A percentile compares a stretch with the other conserved stretches of the same genome.
Evolutionary conservation across 2,797 vertebrate genomes (phyloP).

Genomic region (Chromobotia macracanthus): DNA sequence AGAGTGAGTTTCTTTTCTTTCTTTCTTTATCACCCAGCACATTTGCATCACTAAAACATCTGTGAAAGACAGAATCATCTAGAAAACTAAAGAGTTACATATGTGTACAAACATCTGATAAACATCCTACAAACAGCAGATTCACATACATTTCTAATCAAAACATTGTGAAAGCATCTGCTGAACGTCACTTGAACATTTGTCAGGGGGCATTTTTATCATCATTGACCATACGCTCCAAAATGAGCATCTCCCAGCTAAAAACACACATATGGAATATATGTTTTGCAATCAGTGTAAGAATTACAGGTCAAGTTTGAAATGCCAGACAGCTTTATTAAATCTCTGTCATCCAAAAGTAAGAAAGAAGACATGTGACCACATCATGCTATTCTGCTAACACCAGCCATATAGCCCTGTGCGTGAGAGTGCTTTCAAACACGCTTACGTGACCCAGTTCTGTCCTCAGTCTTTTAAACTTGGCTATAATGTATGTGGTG

Average conservation of each 20-base stretch:
- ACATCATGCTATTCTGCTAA: conserved; percentile 9
- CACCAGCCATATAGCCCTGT: neutral
- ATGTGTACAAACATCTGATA: neutral
- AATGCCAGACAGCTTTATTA: neutral
- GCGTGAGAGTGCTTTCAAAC: neutral
- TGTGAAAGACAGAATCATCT: neutral
- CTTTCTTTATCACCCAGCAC: too few species aligned
- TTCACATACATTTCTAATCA: neutral
- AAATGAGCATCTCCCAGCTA: neutral
- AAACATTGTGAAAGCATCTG: neutral
- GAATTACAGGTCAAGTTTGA: neutral
- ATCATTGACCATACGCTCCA: neutral
- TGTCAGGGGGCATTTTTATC: neutral
- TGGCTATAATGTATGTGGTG: conserved; percentile 37
- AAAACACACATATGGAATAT: neutral
- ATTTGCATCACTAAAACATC: too few species aligned
- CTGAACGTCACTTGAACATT: neutral
- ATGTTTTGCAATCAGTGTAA: neutral
- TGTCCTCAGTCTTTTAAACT: conserved; percentile 39
- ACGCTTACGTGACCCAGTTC: conserved; percentile 23
- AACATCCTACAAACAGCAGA: neutral
- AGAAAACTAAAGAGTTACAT: neutral
- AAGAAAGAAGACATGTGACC: neutral
- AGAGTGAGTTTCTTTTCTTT: too few species aligned
- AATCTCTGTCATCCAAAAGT: neutral